Percentiles rank a stretch among this genome's conserved stretches.
These are phyloP conservation scores for Neodiprion fabricii DNA, from an alignment of 1,140 invertebrate species.

Conservation along the genomic window DNA sequence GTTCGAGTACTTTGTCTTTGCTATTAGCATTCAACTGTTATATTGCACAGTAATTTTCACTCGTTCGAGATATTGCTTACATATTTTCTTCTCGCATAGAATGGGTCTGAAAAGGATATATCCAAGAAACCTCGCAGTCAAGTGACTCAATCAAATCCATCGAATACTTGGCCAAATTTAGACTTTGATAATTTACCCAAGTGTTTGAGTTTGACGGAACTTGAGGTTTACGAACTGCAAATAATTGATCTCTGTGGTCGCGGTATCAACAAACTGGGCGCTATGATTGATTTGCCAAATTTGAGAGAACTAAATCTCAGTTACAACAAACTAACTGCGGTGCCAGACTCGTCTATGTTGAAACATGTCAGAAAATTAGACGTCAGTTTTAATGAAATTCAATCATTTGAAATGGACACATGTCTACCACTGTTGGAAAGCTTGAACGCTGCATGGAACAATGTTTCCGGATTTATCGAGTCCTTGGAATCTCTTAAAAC, in stretches of 20 bases:
- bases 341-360: constrained; percentile 30
- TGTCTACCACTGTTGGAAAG: constrained; percentile 18
- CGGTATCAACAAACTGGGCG: not conserved
- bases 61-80: not conserved
- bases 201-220: not conserved
- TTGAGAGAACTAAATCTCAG: constrained; percentile 30
- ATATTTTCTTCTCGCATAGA: not conserved
- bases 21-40: not conserved
- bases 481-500: constrained; percentile 23
- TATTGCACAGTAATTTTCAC: not conserved
- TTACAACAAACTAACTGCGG: constrained; percentile 26
- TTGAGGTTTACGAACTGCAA: constrained; percentile 17
- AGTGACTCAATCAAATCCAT: not conserved
- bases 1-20: not conserved
- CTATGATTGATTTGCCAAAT: constrained; percentile 23
- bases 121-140: not conserved
- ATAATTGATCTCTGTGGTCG: constrained; percentile 26
- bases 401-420: constrained; percentile 16
- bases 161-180: constrained; percentile 9
- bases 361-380: constrained; percentile 22
- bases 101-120: not conserved
- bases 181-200: constrained; percentile 3
- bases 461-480: constrained; percentile 20
- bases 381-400: constrained; percentile 30
- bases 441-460: constrained; percentile 35